These are phyloP conservation scores for Cheumatopsyche charites DNA, from an alignment of 1,140 invertebrate genomes.

Conservation along the genomic window DNA sequence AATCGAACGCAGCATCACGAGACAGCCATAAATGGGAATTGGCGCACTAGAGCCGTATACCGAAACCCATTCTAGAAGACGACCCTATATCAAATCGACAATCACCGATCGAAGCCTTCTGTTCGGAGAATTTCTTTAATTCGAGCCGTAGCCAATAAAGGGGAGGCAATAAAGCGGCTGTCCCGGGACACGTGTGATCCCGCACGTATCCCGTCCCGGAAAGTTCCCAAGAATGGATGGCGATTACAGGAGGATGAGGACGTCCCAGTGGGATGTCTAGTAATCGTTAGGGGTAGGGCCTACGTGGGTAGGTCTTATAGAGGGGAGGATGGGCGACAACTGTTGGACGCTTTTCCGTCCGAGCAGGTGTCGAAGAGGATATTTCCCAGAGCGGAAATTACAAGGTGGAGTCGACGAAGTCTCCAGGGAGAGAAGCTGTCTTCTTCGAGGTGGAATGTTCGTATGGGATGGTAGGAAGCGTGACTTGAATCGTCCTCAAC, in stretches of 20 bases:
- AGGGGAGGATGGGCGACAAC: background rate
- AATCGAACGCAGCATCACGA: too few relatives aligned
- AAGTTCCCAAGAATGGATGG: background rate
- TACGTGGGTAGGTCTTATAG: too few relatives aligned
- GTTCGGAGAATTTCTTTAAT: slow-evolving; percentile 11
- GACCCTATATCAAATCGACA: background rate
- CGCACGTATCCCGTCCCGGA: background rate
- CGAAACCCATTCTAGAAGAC: too few relatives aligned
- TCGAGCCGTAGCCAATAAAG: slow-evolving; percentile 18
- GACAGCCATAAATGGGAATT: too few relatives aligned
- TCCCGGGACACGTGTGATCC: slow-evolving; percentile 19
- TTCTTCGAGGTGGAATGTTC: background rate
- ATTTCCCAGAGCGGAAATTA: slow-evolving; percentile 21
- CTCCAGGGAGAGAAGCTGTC: too few relatives aligned
- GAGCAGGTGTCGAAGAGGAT: slow-evolving; percentile 23
- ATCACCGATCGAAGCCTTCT: background rate
- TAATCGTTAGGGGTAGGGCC: too few relatives aligned
- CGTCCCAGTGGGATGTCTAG: too few relatives aligned
- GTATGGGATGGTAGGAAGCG: background rate
- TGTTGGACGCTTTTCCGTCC: background rate
- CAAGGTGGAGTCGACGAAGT: background rate
- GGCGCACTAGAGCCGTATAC: too few relatives aligned
- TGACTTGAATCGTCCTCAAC: background rate
- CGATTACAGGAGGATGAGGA: background rate
- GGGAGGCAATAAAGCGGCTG: slow-evolving; percentile 2